Percentiles rank a stretch among this genome's conserved stretches.
Evolutionary conservation across 2,797 vertebrate genomes (phyloP).

Genomic region (Meda fulgida): DNA sequence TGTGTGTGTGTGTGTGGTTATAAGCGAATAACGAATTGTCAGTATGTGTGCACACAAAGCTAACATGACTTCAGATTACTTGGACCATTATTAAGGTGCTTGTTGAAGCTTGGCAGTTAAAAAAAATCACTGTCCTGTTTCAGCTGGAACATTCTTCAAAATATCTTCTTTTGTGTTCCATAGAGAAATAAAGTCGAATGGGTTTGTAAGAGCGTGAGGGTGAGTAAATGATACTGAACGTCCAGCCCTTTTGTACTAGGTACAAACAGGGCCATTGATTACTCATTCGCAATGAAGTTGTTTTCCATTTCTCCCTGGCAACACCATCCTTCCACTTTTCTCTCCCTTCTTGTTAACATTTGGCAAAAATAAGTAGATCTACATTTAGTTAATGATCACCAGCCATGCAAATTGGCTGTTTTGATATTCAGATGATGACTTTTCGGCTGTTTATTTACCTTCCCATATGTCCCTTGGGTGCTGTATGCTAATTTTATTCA

Average conservation of each 20-base stretch:
- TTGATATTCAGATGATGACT: conserved; percentile 61
- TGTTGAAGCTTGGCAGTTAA: not conserved
- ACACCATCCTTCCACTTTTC: not conserved
- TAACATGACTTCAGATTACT: not conserved
- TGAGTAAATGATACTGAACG: not conserved
- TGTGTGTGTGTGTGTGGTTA: not conserved
- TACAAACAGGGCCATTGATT: conserved; percentile 14
- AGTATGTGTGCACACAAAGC: not conserved
- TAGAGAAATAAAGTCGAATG: not conserved
- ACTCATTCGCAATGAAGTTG: conserved; percentile 25
- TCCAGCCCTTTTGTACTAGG: not conserved
- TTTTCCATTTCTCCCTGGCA: conserved; percentile 18
- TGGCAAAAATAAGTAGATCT: conserved; percentile 43
- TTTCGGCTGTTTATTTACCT: conserved; percentile 63
- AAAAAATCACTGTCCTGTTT: not conserved
- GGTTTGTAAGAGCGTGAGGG: not conserved
- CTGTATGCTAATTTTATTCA: conserved; percentile 54
- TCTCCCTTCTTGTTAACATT: conserved; percentile 32
- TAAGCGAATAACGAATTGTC: not conserved
- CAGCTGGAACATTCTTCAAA: not conserved
- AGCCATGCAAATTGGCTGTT: conserved; percentile 58
- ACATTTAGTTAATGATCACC: conserved; percentile 59
- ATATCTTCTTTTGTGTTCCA: not conserved
- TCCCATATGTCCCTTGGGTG: conserved; percentile 52
- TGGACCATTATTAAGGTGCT: not conserved